Evolutionary conservation across 2,113 vertebrate genomes (phyloP).

Genomic region (Ochotona princeps): DNA sequence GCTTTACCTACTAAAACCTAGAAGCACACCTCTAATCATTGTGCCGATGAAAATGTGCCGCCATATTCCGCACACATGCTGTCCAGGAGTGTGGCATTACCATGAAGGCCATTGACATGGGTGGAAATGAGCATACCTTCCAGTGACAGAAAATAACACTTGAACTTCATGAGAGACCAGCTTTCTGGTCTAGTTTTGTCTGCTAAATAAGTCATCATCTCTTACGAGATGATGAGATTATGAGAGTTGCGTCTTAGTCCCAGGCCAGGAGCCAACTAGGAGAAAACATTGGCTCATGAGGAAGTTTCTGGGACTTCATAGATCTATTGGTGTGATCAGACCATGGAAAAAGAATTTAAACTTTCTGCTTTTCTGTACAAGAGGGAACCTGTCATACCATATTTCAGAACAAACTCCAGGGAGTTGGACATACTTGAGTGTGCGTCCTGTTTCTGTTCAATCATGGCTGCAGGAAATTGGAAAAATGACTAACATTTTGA

Average conservation of each 20-base stretch:
- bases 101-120: background rate
- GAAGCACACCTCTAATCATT: background rate
- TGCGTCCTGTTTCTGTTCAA: background rate
- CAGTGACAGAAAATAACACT: background rate
- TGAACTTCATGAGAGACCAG: background rate
- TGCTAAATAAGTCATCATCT: background rate
- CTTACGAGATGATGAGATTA: background rate
- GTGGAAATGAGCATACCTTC: background rate
- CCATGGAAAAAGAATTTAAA: background rate
- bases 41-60: background rate
- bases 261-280: background rate
- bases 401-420: background rate
- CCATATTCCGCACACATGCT: background rate
- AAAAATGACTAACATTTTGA: background rate
- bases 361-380: background rate
- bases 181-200: slow-evolving; percentile 25
- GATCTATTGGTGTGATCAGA: background rate
- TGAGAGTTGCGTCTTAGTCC: background rate
- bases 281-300: background rate
- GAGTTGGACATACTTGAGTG: background rate
- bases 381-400: background rate
- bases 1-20: background rate
- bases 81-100: background rate
- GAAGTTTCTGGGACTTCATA: background rate
- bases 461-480: background rate